Percentiles rank a stretch among this genome's conserved stretches.
phyloP scores from a whole-genome alignment of 2,797 vertebrate genomes.

The Pipistrellus kuhlii region DNA sequence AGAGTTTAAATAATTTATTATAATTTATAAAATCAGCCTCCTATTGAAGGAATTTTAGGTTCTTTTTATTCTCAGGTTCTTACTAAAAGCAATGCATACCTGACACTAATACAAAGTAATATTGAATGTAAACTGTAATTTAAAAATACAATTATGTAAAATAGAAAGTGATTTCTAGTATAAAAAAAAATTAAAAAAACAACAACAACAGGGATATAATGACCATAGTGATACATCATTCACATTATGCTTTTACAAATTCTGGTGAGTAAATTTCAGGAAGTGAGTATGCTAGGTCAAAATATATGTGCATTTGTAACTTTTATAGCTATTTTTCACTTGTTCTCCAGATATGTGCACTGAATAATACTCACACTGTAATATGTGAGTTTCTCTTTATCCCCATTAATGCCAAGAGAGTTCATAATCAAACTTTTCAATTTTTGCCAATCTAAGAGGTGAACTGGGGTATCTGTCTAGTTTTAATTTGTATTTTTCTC shows the following conservation, averaged over 20 bases:
- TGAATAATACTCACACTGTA: background rate
- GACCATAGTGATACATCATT: background rate
- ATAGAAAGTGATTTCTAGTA: background rate
- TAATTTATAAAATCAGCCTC: background rate
- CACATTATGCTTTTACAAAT: background rate
- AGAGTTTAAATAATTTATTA: background rate
- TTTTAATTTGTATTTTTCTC: slow-evolving; percentile 5
- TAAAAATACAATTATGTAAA: background rate
- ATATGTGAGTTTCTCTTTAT: background rate
- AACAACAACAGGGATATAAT: background rate
- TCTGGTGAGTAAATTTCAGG: background rate
- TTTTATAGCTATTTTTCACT: background rate
- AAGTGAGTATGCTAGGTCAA: background rate
- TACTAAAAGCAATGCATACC: background rate
- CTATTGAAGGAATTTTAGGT: background rate
- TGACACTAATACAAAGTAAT: too few relatives aligned
- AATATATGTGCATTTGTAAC: background rate
- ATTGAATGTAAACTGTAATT: too few relatives aligned
- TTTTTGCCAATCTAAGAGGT: background rate
- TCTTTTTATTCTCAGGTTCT: background rate
- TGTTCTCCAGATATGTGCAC: background rate
- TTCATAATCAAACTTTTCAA: background rate
- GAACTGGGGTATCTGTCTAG: background rate
- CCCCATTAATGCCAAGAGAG: background rate
- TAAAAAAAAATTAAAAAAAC: background rate